Conservation (phyloP, 30 jellyfish, hydroid and myxozoan genomes). For the Aurelia aurita region DNA sequence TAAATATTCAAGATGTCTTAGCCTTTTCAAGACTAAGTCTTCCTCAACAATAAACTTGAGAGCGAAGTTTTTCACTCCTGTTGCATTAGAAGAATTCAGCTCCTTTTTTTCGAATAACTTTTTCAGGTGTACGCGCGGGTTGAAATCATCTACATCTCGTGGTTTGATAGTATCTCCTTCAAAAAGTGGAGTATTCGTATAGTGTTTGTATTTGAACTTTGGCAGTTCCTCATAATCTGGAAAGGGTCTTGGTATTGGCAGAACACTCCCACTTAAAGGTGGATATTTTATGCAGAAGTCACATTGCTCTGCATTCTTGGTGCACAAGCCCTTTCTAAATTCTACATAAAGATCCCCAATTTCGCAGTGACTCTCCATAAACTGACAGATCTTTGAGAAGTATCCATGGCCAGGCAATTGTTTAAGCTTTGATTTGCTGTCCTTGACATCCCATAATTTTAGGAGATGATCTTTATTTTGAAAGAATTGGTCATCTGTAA, state of each 20-base stretch:
- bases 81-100: neutral
- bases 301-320: neutral
- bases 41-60: neutral
- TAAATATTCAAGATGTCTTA: neutral
- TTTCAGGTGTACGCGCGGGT: constrained; percentile 15
- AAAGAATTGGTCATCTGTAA: neutral
- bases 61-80: neutral
- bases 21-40: neutral
- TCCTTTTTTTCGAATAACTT: neutral
- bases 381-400: neutral
- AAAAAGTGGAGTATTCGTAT: neutral
- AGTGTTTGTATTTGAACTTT: neutral
- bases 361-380: constrained; percentile 4
- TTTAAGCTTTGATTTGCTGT: neutral
- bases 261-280: neutral
- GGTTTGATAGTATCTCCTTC: neutral
- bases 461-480: neutral
- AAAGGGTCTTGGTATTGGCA: constrained; percentile 8
- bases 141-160: constrained; percentile 18
- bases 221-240: constrained; percentile 5
- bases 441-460: neutral
- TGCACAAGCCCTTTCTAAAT: neutral
- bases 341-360: neutral
- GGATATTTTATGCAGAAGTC: neutral
- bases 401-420: constrained; percentile 7